phyloP scores from a whole-genome alignment of 1,140 invertebrate species.

The Hyphantria cunea region DNA sequence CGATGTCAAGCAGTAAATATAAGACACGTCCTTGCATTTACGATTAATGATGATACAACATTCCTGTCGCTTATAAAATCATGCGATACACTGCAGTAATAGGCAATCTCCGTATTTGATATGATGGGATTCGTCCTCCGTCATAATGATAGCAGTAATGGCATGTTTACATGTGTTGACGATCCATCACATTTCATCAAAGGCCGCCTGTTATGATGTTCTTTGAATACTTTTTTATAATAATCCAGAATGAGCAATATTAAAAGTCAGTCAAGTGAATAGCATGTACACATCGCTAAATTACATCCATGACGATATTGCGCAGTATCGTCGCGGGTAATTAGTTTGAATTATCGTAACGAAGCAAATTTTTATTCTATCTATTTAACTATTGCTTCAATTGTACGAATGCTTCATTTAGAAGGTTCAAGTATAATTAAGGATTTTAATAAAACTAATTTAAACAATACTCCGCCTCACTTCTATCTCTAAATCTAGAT shows the following conservation, averaged over 20 bases:
- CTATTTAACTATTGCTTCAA: not conserved
- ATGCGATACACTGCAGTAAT: not conserved
- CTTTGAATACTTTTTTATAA: not conserved
- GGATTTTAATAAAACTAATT: too few species aligned
- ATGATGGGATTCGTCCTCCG: not conserved
- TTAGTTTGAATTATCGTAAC: not conserved
- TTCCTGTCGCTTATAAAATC: not conserved
- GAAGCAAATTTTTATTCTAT: slow-evolving; percentile 7
- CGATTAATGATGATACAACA: not conserved
- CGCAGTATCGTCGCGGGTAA: not conserved
- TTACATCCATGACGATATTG: slow-evolving; percentile 1
- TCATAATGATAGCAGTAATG: too few species aligned
- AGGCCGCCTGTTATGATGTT: not conserved
- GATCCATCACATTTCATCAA: too few species aligned
- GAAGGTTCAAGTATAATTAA: too few species aligned
- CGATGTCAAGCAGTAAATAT: not conserved
- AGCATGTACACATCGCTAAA: not conserved
- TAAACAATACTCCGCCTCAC: too few species aligned
- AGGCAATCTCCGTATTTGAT: not conserved
- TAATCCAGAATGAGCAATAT: slow-evolving; percentile 4
- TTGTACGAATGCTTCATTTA: not conserved
- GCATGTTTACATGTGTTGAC: too few species aligned
- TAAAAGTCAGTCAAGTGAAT: not conserved
- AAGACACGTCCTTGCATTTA: not conserved
- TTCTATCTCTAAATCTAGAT: too few species aligned